Evolutionary conservation across 2,888 invertebrate species (phyloP), one percentile per base, ranked within the genome.

Genomic region (Eupithecia inturbata): DNA sequence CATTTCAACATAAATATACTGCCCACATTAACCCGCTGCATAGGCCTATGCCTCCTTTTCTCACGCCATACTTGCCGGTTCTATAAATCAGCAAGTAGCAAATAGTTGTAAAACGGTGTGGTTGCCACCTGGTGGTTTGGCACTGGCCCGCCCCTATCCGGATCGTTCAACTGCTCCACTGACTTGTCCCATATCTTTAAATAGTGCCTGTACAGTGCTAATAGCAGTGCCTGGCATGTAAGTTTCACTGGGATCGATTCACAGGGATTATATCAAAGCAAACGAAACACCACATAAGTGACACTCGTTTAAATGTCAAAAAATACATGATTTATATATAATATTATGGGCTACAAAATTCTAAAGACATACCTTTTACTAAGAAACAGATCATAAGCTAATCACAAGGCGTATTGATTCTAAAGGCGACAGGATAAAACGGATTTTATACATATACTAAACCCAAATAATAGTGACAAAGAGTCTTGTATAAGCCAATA

Each of bases 171-270:
- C 79, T 84, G 89, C 75, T 89, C 88, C 84, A 91, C 86, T 91
- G 90, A 90, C 90, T 90, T 87, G 89, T 82, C 89, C 89, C 86
- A 90, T 79, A 87, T 86, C 85, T 80, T 84, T 84, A 87, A 89
- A 90, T 89, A 89, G 88, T 87, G 87, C 85, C 84, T 82, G 78
- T 81, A 66, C 73, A 68, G 67, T 63, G 31, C 66, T 67, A 70
- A 66, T 60, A 72, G 66, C 70, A 67, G 41, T 39, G 31, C 53
- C 31, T 6, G 39, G 39, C 26, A n/a, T 22, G 28, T 22, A 70
- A 57, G 41, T 72, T 75, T 72, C 75, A 72, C 75, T 73, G 22
- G 9, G 6, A 28, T 53, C 22, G 22, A 22, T n/a, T 53, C 53
- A 53, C 22, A 22, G 10, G n/a, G n/a, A 19, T 49, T 53, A 22